Percentiles rank a stretch among this genome's conserved stretches.
phyloP scores from a whole-genome alignment of 2,888 invertebrate species.

The Megalurothrips usitatus region DNA sequence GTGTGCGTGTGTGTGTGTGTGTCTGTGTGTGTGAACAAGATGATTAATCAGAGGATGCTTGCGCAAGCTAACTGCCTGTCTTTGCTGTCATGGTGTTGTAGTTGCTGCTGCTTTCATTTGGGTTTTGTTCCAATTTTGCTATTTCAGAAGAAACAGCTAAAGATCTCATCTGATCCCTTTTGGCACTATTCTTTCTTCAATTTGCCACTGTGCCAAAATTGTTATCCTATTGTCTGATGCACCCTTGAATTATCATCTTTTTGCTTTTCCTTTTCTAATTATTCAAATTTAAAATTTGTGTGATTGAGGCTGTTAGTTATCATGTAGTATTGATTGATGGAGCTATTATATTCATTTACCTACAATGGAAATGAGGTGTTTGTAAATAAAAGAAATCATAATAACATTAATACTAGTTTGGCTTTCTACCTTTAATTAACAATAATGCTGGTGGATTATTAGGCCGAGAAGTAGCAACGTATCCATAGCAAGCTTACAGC shows the following conservation, averaged over 20 bases:
- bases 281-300: not conserved
- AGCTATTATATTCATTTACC: conserved; percentile 11
- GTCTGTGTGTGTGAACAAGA: not conserved
- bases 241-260: not conserved
- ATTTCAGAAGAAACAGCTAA: not conserved
- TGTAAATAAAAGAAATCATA: conserved; percentile 13
- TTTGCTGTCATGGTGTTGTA: not conserved
- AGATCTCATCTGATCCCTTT: not conserved
- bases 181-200: not conserved
- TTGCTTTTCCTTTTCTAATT: not conserved
- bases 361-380: conserved; percentile 19
- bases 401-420: not conserved
- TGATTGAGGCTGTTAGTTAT: conserved; percentile 18
- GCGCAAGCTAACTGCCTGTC: not conserved
- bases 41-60: not conserved
- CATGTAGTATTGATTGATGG: not conserved
- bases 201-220: conserved; percentile 17
- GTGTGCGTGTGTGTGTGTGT: not conserved
- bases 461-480: too few relatives aligned
- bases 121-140: not conserved
- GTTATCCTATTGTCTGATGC: not conserved
- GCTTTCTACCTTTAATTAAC: conserved; percentile 1
- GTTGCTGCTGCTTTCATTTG: not conserved
- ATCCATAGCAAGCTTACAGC: too few relatives aligned
- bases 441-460: not conserved